Percentiles rank a stretch among this genome's conserved stretches.
Conservation (phyloP, 2,888 invertebrate species). For the Lepidochitona cinerea region DNA sequence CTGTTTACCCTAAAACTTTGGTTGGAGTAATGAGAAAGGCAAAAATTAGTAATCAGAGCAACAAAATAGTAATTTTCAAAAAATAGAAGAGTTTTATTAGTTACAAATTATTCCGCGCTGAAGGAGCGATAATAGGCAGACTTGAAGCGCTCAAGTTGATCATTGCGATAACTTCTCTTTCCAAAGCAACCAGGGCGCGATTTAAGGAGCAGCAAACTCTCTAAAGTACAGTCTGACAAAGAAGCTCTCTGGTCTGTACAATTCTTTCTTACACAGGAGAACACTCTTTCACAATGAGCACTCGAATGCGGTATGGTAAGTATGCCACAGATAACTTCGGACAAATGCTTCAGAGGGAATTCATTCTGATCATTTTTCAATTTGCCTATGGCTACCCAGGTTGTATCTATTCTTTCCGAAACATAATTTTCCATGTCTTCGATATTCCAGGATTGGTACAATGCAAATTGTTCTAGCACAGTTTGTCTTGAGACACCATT, state of each 20-base stretch:
- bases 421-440: background rate
- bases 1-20: no score
- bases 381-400: background rate
- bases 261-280: background rate
- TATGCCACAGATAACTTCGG: background rate
- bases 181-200: background rate
- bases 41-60: no score
- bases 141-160: background rate
- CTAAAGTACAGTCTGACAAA: background rate
- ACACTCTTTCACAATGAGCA: background rate
- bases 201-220: background rate
- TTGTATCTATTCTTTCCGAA: background rate
- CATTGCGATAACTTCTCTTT: background rate
- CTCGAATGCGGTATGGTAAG: background rate
- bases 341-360: background rate
- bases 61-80: no score
- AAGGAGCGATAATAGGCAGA: background rate
- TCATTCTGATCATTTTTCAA: background rate
- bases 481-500: background rate
- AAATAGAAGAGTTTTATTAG: no score
- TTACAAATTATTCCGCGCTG: background rate
- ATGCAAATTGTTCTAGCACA: background rate
- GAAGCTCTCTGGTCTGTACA: background rate
- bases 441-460: background rate
- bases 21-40: no score